These are phyloP conservation scores for Cynocephalus volans DNA, from an alignment of 2,113 vertebrate species.

Conservation along the genomic window DNA sequence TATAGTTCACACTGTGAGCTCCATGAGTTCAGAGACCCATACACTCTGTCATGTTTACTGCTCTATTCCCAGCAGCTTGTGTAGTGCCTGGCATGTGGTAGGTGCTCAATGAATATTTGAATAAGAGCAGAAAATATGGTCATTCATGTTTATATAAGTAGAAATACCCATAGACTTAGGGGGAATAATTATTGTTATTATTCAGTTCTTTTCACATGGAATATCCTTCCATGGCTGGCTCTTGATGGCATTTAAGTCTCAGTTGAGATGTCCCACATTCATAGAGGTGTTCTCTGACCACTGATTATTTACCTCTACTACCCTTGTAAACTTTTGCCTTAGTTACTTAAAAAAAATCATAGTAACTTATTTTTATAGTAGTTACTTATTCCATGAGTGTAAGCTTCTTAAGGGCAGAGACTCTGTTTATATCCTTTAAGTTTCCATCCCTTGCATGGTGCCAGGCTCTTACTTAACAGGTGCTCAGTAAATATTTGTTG, in stretches of 20 bases:
- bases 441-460: neutral
- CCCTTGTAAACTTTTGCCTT: neutral
- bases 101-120: neutral
- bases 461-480: neutral
- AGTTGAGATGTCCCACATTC: neutral
- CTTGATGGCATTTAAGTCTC: neutral
- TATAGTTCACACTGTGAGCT: neutral
- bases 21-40: neutral
- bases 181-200: neutral
- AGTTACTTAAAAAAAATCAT: neutral
- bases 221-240: neutral
- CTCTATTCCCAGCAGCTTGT: neutral
- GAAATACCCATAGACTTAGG: no score
- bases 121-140: neutral
- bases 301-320: neutral
- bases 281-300: neutral
- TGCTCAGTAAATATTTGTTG: neutral
- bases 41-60: neutral
- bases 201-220: neutral
- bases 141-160: neutral
- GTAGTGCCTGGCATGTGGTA: neutral
- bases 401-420: neutral
- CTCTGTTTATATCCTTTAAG: neutral
- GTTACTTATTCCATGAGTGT: neutral
- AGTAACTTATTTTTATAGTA: neutral